Evolutionary conservation across 2,797 vertebrate genomes (phyloP).

Genomic region (Tokudaia muenninki): DNA sequence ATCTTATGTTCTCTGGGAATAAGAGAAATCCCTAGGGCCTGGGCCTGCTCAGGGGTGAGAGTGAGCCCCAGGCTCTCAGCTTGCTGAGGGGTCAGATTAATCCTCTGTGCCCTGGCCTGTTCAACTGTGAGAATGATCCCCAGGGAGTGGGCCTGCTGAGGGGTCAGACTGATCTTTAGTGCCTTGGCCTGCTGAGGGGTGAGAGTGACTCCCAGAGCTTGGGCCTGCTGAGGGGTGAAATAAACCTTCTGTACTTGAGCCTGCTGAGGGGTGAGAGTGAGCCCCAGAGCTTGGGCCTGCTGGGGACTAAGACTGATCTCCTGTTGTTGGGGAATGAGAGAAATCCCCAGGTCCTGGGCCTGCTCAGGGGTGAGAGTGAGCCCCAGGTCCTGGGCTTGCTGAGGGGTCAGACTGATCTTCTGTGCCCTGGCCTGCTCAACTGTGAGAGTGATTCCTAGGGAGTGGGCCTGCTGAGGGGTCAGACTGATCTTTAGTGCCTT

Average conservation of each 20-base stretch:
- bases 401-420: fast-evolving
- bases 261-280: neutral
- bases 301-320: too few species aligned
- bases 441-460: fast-evolving
- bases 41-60: neutral
- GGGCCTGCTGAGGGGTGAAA: neutral
- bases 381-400: fast-evolving
- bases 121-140: neutral
- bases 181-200: neutral
- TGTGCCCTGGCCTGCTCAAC: neutral
- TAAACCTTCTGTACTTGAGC: fast-evolving
- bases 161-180: neutral
- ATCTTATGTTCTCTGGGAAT: too few species aligned
- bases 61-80: fast-evolving
- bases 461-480: neutral
- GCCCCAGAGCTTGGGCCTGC: neutral
- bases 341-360: neutral
- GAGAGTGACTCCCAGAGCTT: neutral
- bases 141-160: neutral
- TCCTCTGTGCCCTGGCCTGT: neutral
- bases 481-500: fast-evolving
- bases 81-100: neutral
- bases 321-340: neutral
- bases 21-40: neutral
- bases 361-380: neutral